Percentiles rank a stretch among this genome's conserved stretches.
Conservation (phyloP, 2,113 vertebrate genomes). For the Riparia riparia region DNA sequence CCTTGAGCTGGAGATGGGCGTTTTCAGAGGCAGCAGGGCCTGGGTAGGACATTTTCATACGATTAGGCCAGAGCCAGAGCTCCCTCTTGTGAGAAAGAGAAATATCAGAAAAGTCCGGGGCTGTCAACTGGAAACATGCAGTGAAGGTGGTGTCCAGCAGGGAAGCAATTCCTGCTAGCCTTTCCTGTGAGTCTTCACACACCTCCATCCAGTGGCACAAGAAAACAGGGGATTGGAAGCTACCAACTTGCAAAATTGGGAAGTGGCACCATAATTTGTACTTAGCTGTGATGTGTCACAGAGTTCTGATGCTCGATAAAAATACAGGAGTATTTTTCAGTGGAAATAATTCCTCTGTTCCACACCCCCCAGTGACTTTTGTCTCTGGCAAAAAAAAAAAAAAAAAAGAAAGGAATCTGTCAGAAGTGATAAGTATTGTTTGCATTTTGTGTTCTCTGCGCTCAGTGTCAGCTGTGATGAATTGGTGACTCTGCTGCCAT, state of each 20-base stretch:
- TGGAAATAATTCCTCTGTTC: neutral
- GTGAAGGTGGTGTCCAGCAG: neutral
- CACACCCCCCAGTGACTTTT: neutral
- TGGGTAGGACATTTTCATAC: neutral
- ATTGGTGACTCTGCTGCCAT: neutral
- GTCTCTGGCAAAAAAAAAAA: neutral
- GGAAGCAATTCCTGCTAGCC: neutral
- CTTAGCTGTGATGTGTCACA: neutral
- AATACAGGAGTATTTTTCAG: neutral
- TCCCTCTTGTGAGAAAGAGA: conserved; percentile 66
- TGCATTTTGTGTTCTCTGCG: neutral
- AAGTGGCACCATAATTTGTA: neutral
- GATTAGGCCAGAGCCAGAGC: neutral
- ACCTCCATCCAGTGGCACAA: neutral
- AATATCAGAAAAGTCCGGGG: neutral
- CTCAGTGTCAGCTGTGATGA: neutral
- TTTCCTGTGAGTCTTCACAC: neutral
- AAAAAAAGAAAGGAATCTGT: neutral
- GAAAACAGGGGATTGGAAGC: neutral
- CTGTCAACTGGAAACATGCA: neutral
- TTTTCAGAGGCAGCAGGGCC: neutral
- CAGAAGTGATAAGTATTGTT: neutral
- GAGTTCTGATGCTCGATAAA: neutral
- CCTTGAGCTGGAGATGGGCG: neutral
- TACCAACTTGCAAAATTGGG: neutral